Evolutionary conservation across 2,888 invertebrate species (phyloP), one percentile per base, ranked within the genome.

Genomic region (Pseudococcus jackbeardsleyi): DNA sequence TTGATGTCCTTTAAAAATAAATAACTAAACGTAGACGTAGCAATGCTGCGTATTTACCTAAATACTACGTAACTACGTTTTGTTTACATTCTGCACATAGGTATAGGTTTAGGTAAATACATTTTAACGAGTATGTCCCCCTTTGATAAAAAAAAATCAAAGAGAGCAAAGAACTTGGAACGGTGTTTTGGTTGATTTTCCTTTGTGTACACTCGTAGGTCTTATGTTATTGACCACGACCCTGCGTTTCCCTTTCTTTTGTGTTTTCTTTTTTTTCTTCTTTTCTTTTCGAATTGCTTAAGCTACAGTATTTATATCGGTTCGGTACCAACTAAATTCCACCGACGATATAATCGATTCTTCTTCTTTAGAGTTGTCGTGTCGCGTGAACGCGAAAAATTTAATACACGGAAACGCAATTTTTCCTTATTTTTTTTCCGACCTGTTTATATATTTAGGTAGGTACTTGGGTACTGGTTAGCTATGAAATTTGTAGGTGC

Each of bases 271-370:
- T 64, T n/a, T 64, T 7, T 64, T 64, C 22, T 9, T 22, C 11
- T 64, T 64, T 64, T 12, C 22, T 22, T 64, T 64, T 64, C 22
- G 11, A 7, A n/a, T 59, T 11, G 9, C 64, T 22, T 19, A 33
- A 42, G 42, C 8, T 22, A 11, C 26, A 33, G 1, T 33, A 33
- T 33, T 22, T 22, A 11, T 64, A 22, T 64, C 22, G 22, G 19
- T 64, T 64, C 64, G 54, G 17, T 22, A 64, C 12, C 59, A 59
- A 64, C 8, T 22, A 64, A 54, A 54, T 54, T 22, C 64, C 9
- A 22, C 64, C 64, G 11, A 64, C 64, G 64, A 64, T 64, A n/a
- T 59, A 64, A 64, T 64, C 64, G 64, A 64, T 64, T 64, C 64
- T 64, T 59, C 42, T 42, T n/a, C 59, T 59, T 19, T 59, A n/a